Percentiles rank a stretch among this genome's conserved stretches.
Conservation (phyloP, 2,113 vertebrate species). For the Aptenodytes forsteri region DNA sequence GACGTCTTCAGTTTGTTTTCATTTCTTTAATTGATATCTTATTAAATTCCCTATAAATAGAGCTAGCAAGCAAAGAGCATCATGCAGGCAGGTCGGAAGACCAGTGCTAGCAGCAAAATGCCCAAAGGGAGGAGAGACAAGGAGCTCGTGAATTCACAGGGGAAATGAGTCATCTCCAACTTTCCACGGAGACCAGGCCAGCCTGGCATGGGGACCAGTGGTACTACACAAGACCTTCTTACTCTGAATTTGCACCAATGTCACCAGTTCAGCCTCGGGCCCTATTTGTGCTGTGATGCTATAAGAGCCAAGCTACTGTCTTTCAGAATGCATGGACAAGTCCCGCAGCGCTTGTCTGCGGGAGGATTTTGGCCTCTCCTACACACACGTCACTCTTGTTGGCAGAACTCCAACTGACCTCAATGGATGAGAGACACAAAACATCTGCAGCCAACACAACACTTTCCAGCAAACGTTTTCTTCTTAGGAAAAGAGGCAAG, state of each 20-base stretch:
- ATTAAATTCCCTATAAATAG: constrained; percentile 36
- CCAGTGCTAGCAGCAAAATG: background rate
- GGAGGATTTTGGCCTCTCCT: constrained; percentile 24
- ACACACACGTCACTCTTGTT: background rate
- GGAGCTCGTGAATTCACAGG: background rate
- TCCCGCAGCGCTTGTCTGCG: background rate
- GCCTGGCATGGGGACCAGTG: background rate
- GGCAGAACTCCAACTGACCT: constrained; percentile 48
- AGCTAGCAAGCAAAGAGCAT: background rate
- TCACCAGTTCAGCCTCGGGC: background rate
- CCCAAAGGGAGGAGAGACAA: background rate
- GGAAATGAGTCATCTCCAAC: background rate
- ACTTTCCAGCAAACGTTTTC: background rate
- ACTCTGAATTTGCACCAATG: background rate
- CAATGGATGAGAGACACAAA: background rate
- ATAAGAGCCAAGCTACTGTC: background rate
- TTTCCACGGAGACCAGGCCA: background rate
- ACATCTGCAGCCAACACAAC: constrained; percentile 22
- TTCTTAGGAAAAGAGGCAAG: background rate
- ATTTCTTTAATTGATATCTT: constrained; percentile 28
- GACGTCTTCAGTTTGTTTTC: background rate
- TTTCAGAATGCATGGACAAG: background rate
- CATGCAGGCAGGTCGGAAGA: background rate
- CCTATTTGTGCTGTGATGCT: background rate
- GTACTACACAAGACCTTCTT: background rate